Evolutionary conservation across 2,888 invertebrate species (phyloP).

Genomic region (Panorpa germanica): DNA sequence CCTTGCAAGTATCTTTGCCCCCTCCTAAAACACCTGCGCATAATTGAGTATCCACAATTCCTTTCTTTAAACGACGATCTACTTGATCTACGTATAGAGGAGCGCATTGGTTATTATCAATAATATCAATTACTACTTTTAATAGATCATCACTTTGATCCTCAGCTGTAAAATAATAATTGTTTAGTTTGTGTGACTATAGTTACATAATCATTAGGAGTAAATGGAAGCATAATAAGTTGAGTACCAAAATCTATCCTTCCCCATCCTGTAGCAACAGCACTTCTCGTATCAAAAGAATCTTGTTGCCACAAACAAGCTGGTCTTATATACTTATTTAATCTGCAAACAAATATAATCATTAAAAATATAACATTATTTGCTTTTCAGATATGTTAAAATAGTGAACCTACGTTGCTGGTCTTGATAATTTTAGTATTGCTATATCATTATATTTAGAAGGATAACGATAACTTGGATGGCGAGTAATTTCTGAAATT

Average conservation of each 20-base stretch:
- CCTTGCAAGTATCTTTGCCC: slow-evolving; percentile 23
- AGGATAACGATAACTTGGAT: slow-evolving; percentile 23
- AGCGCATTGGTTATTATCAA: slow-evolving; percentile 18
- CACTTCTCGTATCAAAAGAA: slow-evolving; percentile 16
- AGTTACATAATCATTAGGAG: no score
- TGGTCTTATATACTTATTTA: no score
- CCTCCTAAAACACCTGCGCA: slow-evolving; percentile 24
- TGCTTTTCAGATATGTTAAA: no score
- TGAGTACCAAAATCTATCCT: slow-evolving; percentile 18
- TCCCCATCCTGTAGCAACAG: slow-evolving; percentile 23
- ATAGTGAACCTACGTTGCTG: no score
- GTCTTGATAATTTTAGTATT: slow-evolving; percentile 20
- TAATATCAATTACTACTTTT: slow-evolving; percentile 22
- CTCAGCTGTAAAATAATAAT: slow-evolving; percentile 13
- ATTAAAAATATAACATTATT: no score
- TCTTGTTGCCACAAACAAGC: slow-evolving; percentile 9
- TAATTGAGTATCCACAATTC: slow-evolving; percentile 22
- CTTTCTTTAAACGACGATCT: slow-evolving; percentile 18
- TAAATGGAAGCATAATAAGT: slow-evolving; percentile 1
- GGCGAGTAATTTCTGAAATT: slow-evolving; percentile 18
- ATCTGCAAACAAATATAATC: no score
- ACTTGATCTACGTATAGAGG: slow-evolving; percentile 17
- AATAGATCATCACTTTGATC: slow-evolving; percentile 20
- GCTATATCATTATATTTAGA: slow-evolving; percentile 30
- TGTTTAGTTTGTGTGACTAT: not conserved